Percentiles rank a stretch among this genome's conserved stretches.
These are phyloP conservation scores for Myotis planiceps DNA, from an alignment of 2,797 vertebrate species.

Conservation along the genomic window DNA sequence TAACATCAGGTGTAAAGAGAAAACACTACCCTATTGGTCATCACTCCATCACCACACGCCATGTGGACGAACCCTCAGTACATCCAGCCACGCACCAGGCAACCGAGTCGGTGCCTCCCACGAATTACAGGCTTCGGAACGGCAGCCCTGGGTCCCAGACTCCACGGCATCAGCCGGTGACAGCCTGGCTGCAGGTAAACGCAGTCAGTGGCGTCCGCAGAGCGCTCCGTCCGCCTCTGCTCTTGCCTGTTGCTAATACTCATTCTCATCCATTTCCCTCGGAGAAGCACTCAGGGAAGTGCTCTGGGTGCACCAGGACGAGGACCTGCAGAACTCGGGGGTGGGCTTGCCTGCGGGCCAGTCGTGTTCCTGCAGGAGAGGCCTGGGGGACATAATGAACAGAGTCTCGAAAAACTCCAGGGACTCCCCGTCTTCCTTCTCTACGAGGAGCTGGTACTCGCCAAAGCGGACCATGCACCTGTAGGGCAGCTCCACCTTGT, in stretches of 20 bases:
- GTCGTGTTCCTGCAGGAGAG: constrained; percentile 89
- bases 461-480: constrained; percentile 91
- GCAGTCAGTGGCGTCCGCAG: too few relatives aligned
- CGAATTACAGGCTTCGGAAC: background rate
- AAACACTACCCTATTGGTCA: background rate
- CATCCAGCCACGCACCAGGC: background rate
- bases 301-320: background rate
- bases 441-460: constrained; percentile 91
- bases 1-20: background rate
- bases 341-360: constrained; percentile 77
- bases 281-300: constrained; percentile 69
- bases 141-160: background rate
- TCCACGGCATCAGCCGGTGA: background rate
- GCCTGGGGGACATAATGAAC: constrained; percentile 86
- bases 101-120: background rate
- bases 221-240: background rate
- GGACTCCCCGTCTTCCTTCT: constrained; percentile 90
- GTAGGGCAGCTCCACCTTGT: constrained; percentile 89
- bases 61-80: background rate
- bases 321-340: constrained; percentile 81
- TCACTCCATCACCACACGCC: background rate
- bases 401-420: constrained; percentile 90
- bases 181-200: background rate
- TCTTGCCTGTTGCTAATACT: constrained; percentile 63
- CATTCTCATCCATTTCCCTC: constrained; percentile 86